These are phyloP conservation scores for Anoura caudifer DNA, from an alignment of 2,113 vertebrate species.

Conservation along the genomic window DNA sequence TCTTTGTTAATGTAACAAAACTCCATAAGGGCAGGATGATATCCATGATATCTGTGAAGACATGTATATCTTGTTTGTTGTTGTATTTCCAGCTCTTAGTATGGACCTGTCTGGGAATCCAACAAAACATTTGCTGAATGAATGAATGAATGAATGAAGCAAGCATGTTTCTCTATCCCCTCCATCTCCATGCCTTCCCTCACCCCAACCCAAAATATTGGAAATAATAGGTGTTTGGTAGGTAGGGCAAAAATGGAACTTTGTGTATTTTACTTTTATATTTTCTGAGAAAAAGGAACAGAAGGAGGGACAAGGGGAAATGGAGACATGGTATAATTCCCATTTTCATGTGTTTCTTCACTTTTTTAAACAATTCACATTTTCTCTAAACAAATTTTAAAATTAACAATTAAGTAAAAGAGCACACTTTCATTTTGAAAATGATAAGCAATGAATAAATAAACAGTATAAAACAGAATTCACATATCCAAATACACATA, in stretches of 20 bases:
- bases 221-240: background rate
- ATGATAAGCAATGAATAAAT: slow-evolving; percentile 22
- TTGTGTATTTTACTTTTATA: slow-evolving; percentile 30
- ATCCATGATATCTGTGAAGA: background rate
- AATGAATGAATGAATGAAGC: background rate
- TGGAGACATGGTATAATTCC: slow-evolving; percentile 22
- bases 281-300: slow-evolving; percentile 37
- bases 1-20: background rate
- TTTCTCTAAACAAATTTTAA: slow-evolving; percentile 50
- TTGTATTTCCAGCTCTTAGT: background rate
- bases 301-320: background rate
- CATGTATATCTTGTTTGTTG: background rate
- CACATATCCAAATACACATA: background rate
- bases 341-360: slow-evolving; percentile 22
- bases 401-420: slow-evolving; percentile 28
- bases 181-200: background rate
- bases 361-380: background rate
- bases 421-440: slow-evolving; percentile 7
- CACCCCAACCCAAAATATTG: background rate
- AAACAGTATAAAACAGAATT: background rate
- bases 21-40: background rate
- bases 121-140: background rate
- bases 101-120: background rate
- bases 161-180: background rate
- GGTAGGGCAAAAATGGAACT: background rate